Base-by-base conservation (phyloP, 2,888 invertebrate species). In the Synergus gifuensis region DNA sequence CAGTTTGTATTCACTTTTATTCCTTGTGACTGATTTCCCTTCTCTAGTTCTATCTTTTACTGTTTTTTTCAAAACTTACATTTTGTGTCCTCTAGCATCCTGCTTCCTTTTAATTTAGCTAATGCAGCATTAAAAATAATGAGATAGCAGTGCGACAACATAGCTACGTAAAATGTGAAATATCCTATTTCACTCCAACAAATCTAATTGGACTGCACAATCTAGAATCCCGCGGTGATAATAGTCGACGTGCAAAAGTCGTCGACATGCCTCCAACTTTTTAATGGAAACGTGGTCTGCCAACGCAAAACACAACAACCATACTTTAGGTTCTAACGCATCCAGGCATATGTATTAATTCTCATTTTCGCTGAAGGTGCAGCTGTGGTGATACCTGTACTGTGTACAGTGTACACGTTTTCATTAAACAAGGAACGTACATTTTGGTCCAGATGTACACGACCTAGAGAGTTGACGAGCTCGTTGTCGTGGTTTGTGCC, bases 121-220 rank as follows among this genome's bases (percentile, higher is more conserved):
- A 54, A 54, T 9, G 8, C n/a, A 9, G n/a, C n/a, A n/a, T 54
- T 54, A 9, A 9, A 54, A 8, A 54, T 1, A 54, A 54, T 54
- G n/a, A n/a, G 9, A 54, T 54, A 54, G 54, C 54, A 54, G 54
- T n/a, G 54, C n/a, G n/a, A n/a, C n/a, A 9, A 14, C n/a, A 54
- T 8, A 8, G 8, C 54, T n/a, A 16, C 54, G n/a, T 54, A n/a
- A 8, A n/a, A 54, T n/a, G 54, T n/a, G n/a, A n/a, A n/a, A n/a
- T 54, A 9, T 2, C n/a, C 54, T 18, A n/a, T 8, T n/a, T 54
- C 8, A 5, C 54, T 18, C n/a, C 9, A 18, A n/a, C 8, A 9
- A 54, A 54, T 54, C n/a, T 54, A 54, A 54, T 54, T 54, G 54
- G 54, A n/a, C 54, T n/a, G n/a, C n/a, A 54, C n/a, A 54, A 54